These are phyloP conservation scores for Gallinago paraguaiae DNA, from an alignment of 2,113 vertebrate species.

Conservation along the genomic window DNA sequence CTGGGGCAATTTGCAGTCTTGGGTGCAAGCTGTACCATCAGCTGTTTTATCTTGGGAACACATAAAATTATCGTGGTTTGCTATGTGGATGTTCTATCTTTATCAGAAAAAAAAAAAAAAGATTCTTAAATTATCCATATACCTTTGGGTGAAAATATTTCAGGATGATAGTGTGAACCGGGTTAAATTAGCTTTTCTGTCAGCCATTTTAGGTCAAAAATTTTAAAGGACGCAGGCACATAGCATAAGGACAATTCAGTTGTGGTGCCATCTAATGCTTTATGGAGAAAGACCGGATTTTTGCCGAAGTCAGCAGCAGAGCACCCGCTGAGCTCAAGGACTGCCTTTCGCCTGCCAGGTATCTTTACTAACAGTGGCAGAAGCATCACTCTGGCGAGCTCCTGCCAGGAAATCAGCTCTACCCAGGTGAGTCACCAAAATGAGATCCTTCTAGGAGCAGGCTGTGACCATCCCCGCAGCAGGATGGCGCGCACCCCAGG, in stretches of 20 bases:
- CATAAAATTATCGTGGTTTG: neutral
- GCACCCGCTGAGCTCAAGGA: neutral
- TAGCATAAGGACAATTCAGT: neutral
- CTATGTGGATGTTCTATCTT: neutral
- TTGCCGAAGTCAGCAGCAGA: neutral
- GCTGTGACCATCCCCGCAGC: neutral
- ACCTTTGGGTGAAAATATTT: neutral
- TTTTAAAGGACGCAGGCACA: neutral
- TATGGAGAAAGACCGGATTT: neutral
- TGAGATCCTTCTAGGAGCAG: neutral
- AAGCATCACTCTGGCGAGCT: neutral
- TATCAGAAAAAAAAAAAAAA: neutral
- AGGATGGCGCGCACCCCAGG: accelerated
- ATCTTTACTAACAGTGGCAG: neutral
- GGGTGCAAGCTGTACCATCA: neutral
- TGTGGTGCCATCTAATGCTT: neutral
- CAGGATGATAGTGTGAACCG: neutral
- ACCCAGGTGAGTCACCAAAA: neutral
- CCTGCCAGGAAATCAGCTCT: neutral
- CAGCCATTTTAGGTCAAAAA: neutral
- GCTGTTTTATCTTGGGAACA: neutral
- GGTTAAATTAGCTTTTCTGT: neutral
- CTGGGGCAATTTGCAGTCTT: neutral
- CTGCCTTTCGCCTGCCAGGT: neutral
- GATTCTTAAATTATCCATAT: neutral